phyloP scores from a whole-genome alignment of 1,140 invertebrate genomes.

The Lasioglossum baleicum region DNA sequence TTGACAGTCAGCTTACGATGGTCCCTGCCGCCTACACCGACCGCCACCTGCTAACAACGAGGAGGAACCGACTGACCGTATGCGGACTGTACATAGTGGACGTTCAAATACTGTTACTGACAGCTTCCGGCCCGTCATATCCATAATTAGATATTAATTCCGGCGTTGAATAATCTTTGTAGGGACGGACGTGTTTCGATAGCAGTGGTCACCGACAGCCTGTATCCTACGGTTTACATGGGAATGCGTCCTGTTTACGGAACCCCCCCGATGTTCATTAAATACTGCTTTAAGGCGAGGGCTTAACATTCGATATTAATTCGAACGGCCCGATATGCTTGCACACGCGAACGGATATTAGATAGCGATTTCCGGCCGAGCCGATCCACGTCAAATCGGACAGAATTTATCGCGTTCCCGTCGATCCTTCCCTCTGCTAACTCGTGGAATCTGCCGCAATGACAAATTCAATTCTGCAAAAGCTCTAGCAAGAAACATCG shows the following conservation, averaged over 20 bases:
- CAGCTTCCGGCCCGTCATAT: slow-evolving; percentile 39
- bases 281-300: background rate
- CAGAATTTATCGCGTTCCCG: no score
- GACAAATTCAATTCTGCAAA: no score
- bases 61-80: background rate
- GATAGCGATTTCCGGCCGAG: background rate
- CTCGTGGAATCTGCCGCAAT: no score
- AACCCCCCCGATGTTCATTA: background rate
- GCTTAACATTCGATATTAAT: background rate
- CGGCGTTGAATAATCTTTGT: slow-evolving; percentile 38
- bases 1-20: slow-evolving; percentile 8
- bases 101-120: slow-evolving; percentile 39
- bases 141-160: slow-evolving; percentile 50
- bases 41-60: background rate
- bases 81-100: slow-evolving; percentile 3
- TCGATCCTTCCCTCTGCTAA: no score
- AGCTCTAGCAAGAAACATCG: no score
- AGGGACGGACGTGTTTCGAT: slow-evolving; percentile 23
- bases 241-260: background rate
- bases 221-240: background rate
- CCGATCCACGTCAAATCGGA: background rate
- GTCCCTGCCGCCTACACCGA: background rate
- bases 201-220: background rate
- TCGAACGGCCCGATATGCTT: background rate
- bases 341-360: background rate